phyloP scores from a whole-genome alignment of 1,140 invertebrate species.

The Neoseiulus cucumeris region DNA sequence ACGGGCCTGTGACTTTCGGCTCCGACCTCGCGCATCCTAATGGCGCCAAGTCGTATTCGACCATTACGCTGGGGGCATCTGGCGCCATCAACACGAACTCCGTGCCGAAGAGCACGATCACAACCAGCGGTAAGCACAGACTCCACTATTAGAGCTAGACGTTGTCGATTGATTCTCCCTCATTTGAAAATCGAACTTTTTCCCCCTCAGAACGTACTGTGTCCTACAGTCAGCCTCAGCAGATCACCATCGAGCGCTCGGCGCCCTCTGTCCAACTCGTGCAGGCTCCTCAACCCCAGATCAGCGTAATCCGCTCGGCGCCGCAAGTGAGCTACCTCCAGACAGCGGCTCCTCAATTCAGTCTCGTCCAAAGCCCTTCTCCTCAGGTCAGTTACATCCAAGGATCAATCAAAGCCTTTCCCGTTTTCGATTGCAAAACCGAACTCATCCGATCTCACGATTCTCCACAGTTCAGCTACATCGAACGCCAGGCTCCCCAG shows the following conservation, averaged over 20 bases:
- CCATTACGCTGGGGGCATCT: neutral
- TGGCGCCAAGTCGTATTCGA: neutral
- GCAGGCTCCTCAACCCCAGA: neutral
- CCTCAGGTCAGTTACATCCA: neutral
- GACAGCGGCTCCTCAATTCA: neutral
- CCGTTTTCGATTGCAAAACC: neutral
- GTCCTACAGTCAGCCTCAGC: too few relatives aligned
- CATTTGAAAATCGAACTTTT: too few relatives aligned
- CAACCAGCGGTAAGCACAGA: neutral
- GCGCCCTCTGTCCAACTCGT: neutral
- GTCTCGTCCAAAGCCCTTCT: neutral
- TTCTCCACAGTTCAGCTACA: neutral
- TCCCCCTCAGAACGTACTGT: too few relatives aligned
- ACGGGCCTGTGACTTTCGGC: neutral
- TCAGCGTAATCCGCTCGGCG: neutral
- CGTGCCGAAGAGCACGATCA: neutral
- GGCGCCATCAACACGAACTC: neutral
- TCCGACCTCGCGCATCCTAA: neutral
- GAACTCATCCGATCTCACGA: neutral
- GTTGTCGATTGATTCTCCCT: too few relatives aligned
- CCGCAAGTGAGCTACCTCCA: neutral
- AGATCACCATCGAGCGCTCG: too few relatives aligned
- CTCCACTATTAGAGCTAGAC: neutral
- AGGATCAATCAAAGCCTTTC: too few relatives aligned
- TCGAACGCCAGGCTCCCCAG: neutral